Conservation (phyloP, 2,888 invertebrate genomes). For the Mechanitis messenoides region DNA sequence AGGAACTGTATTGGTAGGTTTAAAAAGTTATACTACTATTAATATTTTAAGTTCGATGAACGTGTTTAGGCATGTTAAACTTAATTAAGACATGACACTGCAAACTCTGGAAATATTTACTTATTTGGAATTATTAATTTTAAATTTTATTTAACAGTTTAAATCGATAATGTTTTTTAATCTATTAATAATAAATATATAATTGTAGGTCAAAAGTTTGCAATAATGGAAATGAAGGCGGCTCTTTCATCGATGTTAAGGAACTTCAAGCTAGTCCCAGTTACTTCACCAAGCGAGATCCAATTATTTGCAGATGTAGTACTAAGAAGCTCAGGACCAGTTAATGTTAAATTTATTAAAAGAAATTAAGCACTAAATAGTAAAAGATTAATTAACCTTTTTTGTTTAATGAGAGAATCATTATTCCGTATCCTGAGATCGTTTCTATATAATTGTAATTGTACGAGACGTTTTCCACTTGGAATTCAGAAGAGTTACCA, state of each 20-base stretch:
- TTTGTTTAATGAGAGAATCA: too few relatives aligned
- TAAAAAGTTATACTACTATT: not conserved
- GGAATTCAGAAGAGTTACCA: too few relatives aligned
- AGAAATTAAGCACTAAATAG: slow-evolving; percentile 7
- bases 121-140: too few relatives aligned
- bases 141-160: too few relatives aligned
- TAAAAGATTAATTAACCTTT: slow-evolving; percentile 12
- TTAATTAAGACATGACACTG: too few relatives aligned
- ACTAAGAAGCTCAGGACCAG: slow-evolving; percentile 49
- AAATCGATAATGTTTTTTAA: not conserved
- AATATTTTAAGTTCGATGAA: too few relatives aligned
- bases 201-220: slow-evolving; percentile 75
- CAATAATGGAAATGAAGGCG: slow-evolving; percentile 76
- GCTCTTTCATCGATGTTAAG: slow-evolving; percentile 66
- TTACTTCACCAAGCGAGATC: slow-evolving; percentile 60
- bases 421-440: too few relatives aligned
- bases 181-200: too few relatives aligned
- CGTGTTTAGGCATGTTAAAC: too few relatives aligned
- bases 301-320: slow-evolving; percentile 28
- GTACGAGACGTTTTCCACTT: too few relatives aligned
- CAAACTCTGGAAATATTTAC: too few relatives aligned
- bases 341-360: slow-evolving; percentile 48
- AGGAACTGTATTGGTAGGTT: slow-evolving; percentile 80
- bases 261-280: slow-evolving; percentile 60
- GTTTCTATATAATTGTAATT: too few relatives aligned